Evolutionary conservation across 2,888 invertebrate species (phyloP), one percentile per base, ranked within the genome.

Genomic region (Ptilodon capucinus): DNA sequence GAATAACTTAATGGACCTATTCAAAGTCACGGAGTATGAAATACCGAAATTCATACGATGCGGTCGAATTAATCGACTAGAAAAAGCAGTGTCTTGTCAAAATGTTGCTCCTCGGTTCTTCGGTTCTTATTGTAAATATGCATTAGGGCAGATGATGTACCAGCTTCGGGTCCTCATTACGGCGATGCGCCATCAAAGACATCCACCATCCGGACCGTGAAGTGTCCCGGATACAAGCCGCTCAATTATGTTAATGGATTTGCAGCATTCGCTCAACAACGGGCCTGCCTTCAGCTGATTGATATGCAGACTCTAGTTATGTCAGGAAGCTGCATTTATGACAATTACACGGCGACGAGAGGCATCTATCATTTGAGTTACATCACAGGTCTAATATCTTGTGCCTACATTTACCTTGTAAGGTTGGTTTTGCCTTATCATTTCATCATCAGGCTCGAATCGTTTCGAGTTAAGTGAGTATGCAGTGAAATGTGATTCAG

Each of bases 211-310:
- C 79, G 78, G 71, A 75, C 76, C 75, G 79, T 77, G 78, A 81
- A 85, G 80, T 80, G 81, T 82, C 81, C 80, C 79, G 83, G 80
- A 84, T 79, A 81, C 81, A 78, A 81, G 82, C 77, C 74, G 81
- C 80, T 86, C 86, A 88, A 88, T 89, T 87, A 88, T 87, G 86
- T 72, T 88, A 88, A 89, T 88, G 87, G 86, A 68, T 79, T 76
- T 76, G 73, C 76, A 76, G 76, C 76, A 79, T 79, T 80, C 75
- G 57, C 68, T 65, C 64, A 73, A 80, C 82, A 80, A 76, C 74
- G 74, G 72, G 61, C 69, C 71, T 70, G 71, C 69, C 75, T 76
- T 71, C 70, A 66, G 61, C 77, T 79, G 78, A 82, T 84, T 81
- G 78, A 79, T 81, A 79, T 74, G 71, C 71, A 73, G 67, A 62